These are phyloP conservation scores for Melieria crassipennis DNA, from an alignment of 2,888 invertebrate genomes.

Conservation along the genomic window DNA sequence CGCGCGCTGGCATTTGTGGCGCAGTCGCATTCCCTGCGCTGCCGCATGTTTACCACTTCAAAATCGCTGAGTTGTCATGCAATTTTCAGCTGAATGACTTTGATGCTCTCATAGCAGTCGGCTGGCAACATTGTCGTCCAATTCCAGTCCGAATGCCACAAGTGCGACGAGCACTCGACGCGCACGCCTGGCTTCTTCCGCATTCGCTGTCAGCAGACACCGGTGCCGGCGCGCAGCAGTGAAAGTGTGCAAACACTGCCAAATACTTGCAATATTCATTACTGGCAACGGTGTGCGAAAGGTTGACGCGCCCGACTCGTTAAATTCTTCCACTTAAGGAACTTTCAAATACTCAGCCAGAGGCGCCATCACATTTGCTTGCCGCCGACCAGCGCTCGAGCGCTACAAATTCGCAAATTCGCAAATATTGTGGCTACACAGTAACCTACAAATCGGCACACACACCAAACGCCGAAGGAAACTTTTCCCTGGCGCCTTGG, in stretches of 20 bases:
- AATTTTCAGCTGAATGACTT: constrained; percentile 32
- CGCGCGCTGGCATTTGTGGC: constrained; percentile 18
- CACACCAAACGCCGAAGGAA: too few relatives aligned
- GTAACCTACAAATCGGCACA: too few relatives aligned
- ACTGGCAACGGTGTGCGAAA: too few relatives aligned
- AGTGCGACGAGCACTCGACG: too few relatives aligned
- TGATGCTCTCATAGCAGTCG: constrained; percentile 27
- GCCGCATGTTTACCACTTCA: constrained; percentile 30
- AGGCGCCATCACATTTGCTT: too few relatives aligned
- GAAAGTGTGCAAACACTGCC: constrained; percentile 8
- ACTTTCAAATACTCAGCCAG: neutral
- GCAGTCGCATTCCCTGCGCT: neutral
- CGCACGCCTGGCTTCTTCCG: constrained; percentile 14
- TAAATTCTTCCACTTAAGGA: constrained; percentile 24
- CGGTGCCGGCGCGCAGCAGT: constrained; percentile 15
- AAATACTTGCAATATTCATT: too few relatives aligned
- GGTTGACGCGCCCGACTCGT: constrained; percentile 3
- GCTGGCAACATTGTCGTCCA: too few relatives aligned
- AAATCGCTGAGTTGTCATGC: constrained; percentile 33
- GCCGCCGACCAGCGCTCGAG: too few relatives aligned
- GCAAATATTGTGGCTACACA: too few relatives aligned
- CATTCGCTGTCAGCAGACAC: neutral
- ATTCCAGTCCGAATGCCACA: too few relatives aligned
- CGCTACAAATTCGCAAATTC: too few relatives aligned
- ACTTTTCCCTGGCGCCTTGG: too few relatives aligned